These are phyloP conservation scores for Leucophora obtusa DNA, from an alignment of 2,888 invertebrate genomes.

Conservation along the genomic window DNA sequence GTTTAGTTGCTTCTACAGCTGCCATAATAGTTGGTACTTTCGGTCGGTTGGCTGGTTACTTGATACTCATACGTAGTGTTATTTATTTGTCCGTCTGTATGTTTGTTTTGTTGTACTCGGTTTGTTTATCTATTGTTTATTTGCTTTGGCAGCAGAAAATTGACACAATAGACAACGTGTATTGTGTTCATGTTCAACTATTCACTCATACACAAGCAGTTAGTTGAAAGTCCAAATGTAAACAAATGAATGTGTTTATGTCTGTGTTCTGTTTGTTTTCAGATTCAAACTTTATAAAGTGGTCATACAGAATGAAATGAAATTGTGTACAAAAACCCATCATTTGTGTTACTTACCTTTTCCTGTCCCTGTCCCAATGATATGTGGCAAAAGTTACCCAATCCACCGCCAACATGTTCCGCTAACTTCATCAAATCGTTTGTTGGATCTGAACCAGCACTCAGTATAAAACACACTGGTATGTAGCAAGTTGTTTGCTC, in stretches of 20 bases:
- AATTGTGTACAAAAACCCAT: conserved; percentile 13
- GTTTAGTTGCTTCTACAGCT: conserved; percentile 11
- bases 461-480: conserved; percentile 94
- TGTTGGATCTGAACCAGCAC: conserved; percentile 96
- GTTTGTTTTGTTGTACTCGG: conserved; percentile 31
- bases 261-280: conserved; percentile 13
- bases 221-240: not conserved
- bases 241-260: not conserved
- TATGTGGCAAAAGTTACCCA: conserved; percentile 90
- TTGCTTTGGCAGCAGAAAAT: conserved; percentile 49
- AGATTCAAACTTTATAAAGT: not conserved
- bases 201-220: conserved; percentile 1
- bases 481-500: conserved; percentile 90
- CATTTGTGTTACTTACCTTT: conserved; percentile 80
- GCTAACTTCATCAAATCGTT: conserved; percentile 90
- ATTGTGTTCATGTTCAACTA: conserved; percentile 27
- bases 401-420: conserved; percentile 84
- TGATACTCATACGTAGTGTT: conserved; percentile 14
- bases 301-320: conserved; percentile 18
- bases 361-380: conserved; percentile 97
- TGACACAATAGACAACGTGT: conserved; percentile 46
- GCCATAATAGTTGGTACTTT: not conserved
- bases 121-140: conserved; percentile 50
- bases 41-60: conserved; percentile 25
- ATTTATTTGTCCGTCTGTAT: conserved; percentile 15